Evolutionary conservation across 2,797 vertebrate genomes (phyloP).

Genomic region (Salarias fasciatus): DNA sequence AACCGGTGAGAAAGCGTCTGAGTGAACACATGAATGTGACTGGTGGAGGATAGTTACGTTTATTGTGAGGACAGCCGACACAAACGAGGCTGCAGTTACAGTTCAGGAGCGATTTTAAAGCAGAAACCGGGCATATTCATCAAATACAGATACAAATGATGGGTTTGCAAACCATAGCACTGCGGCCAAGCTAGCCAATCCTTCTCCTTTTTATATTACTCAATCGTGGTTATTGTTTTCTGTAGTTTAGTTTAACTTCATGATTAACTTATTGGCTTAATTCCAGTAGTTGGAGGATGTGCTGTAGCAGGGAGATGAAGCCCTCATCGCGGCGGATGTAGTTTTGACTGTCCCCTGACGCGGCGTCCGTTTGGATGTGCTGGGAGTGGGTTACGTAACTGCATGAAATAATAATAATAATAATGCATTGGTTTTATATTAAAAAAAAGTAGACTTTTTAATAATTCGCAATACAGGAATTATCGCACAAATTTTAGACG

Average conservation of each 20-base stretch:
- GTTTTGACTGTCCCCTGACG: constrained; percentile 8
- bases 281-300: constrained; percentile 22
- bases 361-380: constrained; percentile 3
- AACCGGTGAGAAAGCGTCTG: too few species aligned
- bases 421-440: too few species aligned
- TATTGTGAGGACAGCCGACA: too few species aligned
- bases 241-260: constrained; percentile 29
- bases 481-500: constrained; percentile 8
- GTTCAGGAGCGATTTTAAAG: too few species aligned
- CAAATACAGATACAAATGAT: too few species aligned
- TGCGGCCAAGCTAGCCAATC: too few species aligned
- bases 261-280: constrained; percentile 53
- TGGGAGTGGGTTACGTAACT: background rate
- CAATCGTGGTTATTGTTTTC: constrained; percentile 19
- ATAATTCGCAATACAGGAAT: constrained; percentile 13
- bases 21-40: too few species aligned
- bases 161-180: too few species aligned
- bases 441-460: background rate
- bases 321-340: background rate
- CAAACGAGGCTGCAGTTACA: too few species aligned
- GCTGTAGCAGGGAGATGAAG: background rate
- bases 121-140: too few species aligned
- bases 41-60: too few species aligned
- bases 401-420: too few species aligned
- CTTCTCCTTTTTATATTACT: background rate